These are phyloP conservation scores for Triplophysa tibetana DNA, from an alignment of 2,113 vertebrate genomes.

Conservation along the genomic window DNA sequence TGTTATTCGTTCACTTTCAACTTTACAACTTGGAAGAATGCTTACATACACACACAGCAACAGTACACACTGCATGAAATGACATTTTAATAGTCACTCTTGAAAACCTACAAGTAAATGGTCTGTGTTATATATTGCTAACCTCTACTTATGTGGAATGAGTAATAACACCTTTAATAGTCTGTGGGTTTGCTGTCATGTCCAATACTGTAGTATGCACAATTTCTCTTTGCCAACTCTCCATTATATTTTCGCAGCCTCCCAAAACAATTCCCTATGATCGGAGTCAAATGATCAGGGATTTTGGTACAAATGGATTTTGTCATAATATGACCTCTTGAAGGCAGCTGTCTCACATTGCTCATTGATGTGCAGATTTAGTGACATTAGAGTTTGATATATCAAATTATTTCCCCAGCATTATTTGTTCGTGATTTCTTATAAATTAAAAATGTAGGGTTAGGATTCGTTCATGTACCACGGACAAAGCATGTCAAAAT, in stretches of 20 bases:
- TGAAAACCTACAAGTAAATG: not conserved
- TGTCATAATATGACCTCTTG: conserved; percentile 12
- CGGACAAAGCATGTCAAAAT: too few species aligned
- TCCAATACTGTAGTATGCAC: not conserved
- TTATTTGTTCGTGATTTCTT: not conserved
- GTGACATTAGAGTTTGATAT: not conserved
- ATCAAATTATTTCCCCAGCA: not conserved
- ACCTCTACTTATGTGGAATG: not conserved
- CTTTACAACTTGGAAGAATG: too few species aligned
- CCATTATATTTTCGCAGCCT: not conserved
- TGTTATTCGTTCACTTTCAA: too few species aligned
- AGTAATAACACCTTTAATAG: not conserved
- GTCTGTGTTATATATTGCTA: not conserved
- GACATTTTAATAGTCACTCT: too few species aligned
- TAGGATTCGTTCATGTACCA: not conserved
- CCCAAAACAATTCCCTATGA: not conserved
- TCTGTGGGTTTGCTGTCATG: not conserved
- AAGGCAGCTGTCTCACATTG: not conserved
- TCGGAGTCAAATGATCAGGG: not conserved
- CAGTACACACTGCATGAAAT: too few species aligned
- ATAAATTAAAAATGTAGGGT: not conserved
- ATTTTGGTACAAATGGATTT: not conserved
- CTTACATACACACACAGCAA: too few species aligned
- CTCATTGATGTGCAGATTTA: not conserved
- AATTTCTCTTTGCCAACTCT: not conserved